Evolutionary conservation across 2,797 vertebrate species (phyloP), one percentile per base, ranked within the genome.

Genomic region (Gymnopithys bicolor): DNA sequence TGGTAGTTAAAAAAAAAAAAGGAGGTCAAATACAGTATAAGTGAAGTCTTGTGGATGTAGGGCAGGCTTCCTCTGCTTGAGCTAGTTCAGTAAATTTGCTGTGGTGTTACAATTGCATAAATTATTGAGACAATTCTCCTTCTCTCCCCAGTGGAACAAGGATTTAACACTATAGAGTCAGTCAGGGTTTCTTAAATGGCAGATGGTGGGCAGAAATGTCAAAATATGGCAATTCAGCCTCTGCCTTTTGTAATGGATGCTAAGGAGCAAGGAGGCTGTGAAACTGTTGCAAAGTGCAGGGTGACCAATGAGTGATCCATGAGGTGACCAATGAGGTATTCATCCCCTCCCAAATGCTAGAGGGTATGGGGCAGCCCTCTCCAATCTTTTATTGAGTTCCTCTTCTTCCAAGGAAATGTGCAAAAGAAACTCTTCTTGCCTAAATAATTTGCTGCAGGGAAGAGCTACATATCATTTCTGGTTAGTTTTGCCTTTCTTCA

Each of bases 51-150:
- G 97, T 97, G 97, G 97, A 98, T 98, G 96, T 97, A 97, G 96
- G 96, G 96, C 97, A 98, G 98, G 96, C 98, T 97, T 97, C 93
- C 95, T 97, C 96, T 98, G 97, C 90, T 71, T 77, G 79, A 92
- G 90, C 93, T 55, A 10, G 48, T 78, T 95, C 81, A 76, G 73
- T 75, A 60, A 46, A 77, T 85, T 62, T 92, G 75, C 83, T 48
- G 41, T 81, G 49, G 86, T 53, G 78, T 84, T 89, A 90, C 58
- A 95, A 89, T 77, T 84, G 43, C 71, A 46, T 90, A 88, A 87
- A 96, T 89, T 90, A 87, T 80, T 93, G 92, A 96, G 79, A 73
- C 33, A 86, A 71, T 90, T 87, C 41, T 41, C 39, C 35, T 87
- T 51, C 24, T 46, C 41, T 91, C 30, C 41, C n/a, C 63, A 32